These are phyloP conservation scores for Callyntrura guangdongensis DNA, from an alignment of 2,888 invertebrate species.

Conservation along the genomic window DNA sequence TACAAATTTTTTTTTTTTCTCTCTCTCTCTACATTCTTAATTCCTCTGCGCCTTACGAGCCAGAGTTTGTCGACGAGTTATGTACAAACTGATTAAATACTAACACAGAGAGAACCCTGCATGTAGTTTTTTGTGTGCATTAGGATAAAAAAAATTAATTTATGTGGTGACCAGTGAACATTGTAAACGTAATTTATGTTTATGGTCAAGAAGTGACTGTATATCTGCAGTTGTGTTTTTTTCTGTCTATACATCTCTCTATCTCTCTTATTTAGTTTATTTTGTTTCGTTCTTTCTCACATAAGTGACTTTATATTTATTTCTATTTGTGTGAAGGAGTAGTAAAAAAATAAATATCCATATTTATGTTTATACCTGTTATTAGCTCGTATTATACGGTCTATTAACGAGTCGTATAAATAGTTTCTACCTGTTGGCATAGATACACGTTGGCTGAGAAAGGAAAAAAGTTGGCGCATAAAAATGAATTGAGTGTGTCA, in stretches of 20 bases:
- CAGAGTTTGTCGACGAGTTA: slow-evolving; percentile 27
- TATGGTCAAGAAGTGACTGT: slow-evolving; percentile 58
- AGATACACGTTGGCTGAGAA: not conserved
- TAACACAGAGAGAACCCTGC: not conserved
- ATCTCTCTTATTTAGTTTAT: not conserved
- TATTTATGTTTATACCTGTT: slow-evolving; percentile 27
- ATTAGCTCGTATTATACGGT: slow-evolving; percentile 48
- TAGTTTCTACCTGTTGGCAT: slow-evolving; percentile 47
- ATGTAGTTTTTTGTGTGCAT: slow-evolving; percentile 29
- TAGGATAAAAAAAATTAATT: slow-evolving; percentile 64
- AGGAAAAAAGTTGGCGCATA: slow-evolving; percentile 35
- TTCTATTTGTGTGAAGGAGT: slow-evolving; percentile 33
- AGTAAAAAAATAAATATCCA: slow-evolving; percentile 36
- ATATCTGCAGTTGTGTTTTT: slow-evolving; percentile 36
- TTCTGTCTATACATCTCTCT: not conserved
- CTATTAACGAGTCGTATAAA: slow-evolving; percentile 50
- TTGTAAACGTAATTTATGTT: slow-evolving; percentile 74
- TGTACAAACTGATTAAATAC: not conserved
- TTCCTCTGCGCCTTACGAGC: not conserved
- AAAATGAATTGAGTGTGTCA: slow-evolving; percentile 47
- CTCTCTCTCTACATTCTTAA: not conserved
- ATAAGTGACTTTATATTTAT: slow-evolving; percentile 4
- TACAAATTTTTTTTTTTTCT: slow-evolving; percentile 3
- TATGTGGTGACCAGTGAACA: slow-evolving; percentile 72
- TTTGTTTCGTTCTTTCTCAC: not conserved